Conservation (phyloP, 2,797 vertebrate genomes). For the Silurus lanzhouensis region DNA sequence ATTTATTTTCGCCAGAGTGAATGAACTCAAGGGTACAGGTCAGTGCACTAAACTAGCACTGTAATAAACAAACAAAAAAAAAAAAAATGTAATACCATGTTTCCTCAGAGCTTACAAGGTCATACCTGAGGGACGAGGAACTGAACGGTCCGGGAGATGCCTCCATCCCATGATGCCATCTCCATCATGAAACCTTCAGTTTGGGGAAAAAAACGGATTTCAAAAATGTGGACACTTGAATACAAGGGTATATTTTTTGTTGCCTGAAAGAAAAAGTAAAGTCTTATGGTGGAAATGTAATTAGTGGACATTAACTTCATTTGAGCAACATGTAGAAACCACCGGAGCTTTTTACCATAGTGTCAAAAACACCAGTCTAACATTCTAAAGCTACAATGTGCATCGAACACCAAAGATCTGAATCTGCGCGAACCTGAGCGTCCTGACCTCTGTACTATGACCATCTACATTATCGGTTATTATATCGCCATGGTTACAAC, state of each 20-base stretch:
- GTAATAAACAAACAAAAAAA: not conserved
- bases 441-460: not conserved
- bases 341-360: not conserved
- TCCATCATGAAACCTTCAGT: conserved; percentile 98
- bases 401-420: not conserved
- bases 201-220: not conserved
- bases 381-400: not conserved
- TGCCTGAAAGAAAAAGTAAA: not conserved
- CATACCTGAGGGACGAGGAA: conserved; percentile 94
- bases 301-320: not conserved
- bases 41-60: not conserved
- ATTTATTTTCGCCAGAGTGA: not conserved
- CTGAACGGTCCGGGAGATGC: conserved; percentile 97
- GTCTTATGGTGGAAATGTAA: not conserved
- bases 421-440: too few species aligned
- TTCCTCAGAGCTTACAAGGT: not conserved
- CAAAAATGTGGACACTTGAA: not conserved
- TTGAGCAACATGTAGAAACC: not conserved
- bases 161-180: conserved; percentile 99
- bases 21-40: not conserved
- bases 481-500: not conserved
- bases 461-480: not conserved
- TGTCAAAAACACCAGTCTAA: not conserved
- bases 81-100: not conserved
- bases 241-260: not conserved